These are phyloP conservation scores for Borostomias antarcticus DNA, from an alignment of 2,797 vertebrate genomes.

Conservation along the genomic window DNA sequence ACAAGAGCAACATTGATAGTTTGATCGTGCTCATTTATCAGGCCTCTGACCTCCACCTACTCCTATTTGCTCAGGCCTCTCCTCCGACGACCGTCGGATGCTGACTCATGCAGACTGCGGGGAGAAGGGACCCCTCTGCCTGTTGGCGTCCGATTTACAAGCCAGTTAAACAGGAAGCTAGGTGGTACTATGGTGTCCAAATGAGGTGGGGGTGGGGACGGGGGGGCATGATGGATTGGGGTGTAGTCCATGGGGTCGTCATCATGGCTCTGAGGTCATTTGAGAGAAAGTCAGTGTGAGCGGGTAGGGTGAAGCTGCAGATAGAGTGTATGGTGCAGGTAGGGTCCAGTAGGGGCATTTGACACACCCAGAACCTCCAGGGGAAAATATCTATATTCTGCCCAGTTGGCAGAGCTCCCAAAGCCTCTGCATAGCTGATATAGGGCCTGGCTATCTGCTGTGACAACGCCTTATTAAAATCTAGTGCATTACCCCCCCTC, in stretches of 20 bases:
- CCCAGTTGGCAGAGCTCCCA: slow-evolving; percentile 64
- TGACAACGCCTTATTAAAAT: slow-evolving; percentile 78
- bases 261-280: slow-evolving; percentile 26
- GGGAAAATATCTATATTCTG: slow-evolving; percentile 55
- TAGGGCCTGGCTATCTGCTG: slow-evolving; percentile 62
- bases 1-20: slow-evolving; percentile 35
- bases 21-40: slow-evolving; percentile 55
- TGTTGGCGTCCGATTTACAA: slow-evolving; percentile 72
- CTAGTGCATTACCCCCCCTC: slow-evolving; percentile 40
- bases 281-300: slow-evolving; percentile 2
- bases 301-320: not conserved
- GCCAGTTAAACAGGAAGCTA: slow-evolving; percentile 63
- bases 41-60: slow-evolving; percentile 45
- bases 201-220: not conserved
- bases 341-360: slow-evolving; percentile 20
- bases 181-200: too few relatives aligned
- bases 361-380: slow-evolving; percentile 42
- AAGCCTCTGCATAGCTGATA: slow-evolving; percentile 60
- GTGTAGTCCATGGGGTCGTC: not conserved
- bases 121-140: slow-evolving; percentile 65
- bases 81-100: slow-evolving; percentile 56
- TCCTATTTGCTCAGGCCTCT: slow-evolving; percentile 20
- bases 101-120: slow-evolving; percentile 64
- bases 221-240: not conserved
- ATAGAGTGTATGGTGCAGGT: too few relatives aligned